Evolutionary conservation across 2,113 vertebrate species (phyloP).

Genomic region (Trinectes maculatus): DNA sequence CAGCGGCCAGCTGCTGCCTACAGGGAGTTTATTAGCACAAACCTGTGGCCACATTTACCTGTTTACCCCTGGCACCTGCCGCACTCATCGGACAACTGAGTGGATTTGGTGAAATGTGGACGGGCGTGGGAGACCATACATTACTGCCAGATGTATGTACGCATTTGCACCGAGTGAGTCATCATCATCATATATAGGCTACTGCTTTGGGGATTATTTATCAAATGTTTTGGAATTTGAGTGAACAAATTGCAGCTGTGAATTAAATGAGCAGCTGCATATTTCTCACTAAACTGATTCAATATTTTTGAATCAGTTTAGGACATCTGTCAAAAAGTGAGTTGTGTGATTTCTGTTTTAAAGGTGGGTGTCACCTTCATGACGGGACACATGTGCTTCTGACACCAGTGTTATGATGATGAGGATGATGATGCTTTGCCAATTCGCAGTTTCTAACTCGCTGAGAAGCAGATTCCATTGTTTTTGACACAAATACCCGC

Average conservation of each 20-base stretch:
- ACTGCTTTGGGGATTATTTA: conserved; percentile 6
- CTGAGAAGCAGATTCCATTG: no score
- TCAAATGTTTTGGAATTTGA: background rate
- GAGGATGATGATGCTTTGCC: no score
- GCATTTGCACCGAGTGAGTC: conserved; percentile 29
- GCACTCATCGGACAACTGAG: conserved; percentile 45
- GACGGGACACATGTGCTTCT: no score
- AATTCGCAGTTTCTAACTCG: no score
- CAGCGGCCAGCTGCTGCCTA: conserved; percentile 26
- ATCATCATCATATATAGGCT: conserved; percentile 18
- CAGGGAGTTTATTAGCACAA: conserved; percentile 70
- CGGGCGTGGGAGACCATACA: conserved; percentile 38
- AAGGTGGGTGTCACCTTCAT: no score
- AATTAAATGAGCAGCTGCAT: conserved; percentile 19
- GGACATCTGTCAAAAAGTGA: no score
- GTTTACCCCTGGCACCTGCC: conserved; percentile 52
- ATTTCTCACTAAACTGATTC: no score
- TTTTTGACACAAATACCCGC: no score
- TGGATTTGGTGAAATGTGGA: conserved; percentile 34
- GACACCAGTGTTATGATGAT: no score
- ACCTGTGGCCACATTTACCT: conserved; percentile 61
- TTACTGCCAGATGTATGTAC: conserved; percentile 47
- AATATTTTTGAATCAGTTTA: no score
- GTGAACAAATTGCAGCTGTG: conserved; percentile 7
- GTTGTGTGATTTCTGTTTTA: no score